Evolutionary conservation across 30 jellyfish, hydroid and myxozoan genomes (phyloP).

Genomic region (Nemopilema nomurai): DNA sequence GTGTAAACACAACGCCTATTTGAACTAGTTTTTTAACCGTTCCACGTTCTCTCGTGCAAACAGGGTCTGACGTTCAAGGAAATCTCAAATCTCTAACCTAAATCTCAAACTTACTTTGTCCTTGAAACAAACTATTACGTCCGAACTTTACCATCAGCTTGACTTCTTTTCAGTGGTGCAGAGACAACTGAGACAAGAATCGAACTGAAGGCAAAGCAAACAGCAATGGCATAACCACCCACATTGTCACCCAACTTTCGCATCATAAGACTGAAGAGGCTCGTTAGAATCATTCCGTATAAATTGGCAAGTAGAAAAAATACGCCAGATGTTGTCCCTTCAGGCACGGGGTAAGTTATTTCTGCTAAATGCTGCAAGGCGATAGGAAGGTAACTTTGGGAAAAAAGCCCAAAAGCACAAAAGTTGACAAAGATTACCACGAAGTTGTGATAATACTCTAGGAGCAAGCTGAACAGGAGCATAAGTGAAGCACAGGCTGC

Average conservation of each 20-base stretch:
- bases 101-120: too few relatives aligned
- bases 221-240: conserved; percentile 84
- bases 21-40: too few relatives aligned
- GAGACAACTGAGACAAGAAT: conserved; percentile 45
- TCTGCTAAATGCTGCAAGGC: conserved; percentile 97
- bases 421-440: conserved; percentile 53
- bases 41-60: too few relatives aligned
- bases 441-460: conserved; percentile 64
- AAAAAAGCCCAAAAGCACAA: conserved; percentile 83
- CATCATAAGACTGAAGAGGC: conserved; percentile 66
- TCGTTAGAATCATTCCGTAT: conserved; percentile 77
- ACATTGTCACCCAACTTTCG: conserved; percentile 67
- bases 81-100: too few relatives aligned
- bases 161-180: conserved; percentile 83
- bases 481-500: conserved; percentile 43
- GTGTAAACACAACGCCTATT: too few relatives aligned
- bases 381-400: conserved; percentile 79
- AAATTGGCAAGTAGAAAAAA: conserved; percentile 74
- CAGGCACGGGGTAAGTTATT: conserved; percentile 95
- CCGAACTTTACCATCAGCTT: conserved; percentile 32
- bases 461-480: conserved; percentile 68
- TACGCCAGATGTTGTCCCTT: conserved; percentile 91
- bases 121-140: too few relatives aligned
- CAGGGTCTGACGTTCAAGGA: too few relatives aligned
- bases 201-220: conserved; percentile 47